phyloP scores from a whole-genome alignment of 2,113 vertebrate genomes.

The Lophura nycthemera region DNA sequence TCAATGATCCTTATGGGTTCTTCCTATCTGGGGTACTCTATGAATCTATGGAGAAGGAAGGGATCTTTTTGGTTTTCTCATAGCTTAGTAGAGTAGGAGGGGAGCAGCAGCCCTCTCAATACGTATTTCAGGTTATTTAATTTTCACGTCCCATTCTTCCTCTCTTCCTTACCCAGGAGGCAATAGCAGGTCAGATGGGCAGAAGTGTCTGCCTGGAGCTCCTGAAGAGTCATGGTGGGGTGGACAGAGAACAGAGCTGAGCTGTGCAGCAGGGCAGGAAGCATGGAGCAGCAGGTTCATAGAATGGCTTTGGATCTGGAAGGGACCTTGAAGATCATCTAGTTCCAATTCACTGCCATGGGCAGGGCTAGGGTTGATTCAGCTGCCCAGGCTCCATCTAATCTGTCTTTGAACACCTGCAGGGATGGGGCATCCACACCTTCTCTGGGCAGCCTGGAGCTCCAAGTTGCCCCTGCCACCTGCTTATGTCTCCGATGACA shows the following conservation, averaged over 20 bases:
- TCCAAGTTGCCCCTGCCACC: neutral
- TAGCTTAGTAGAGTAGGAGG: neutral
- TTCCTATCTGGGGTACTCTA: too few relatives aligned
- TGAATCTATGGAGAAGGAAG: neutral
- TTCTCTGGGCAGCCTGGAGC: neutral
- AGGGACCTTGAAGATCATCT: too few relatives aligned
- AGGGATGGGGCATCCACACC: neutral
- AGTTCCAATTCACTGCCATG: too few relatives aligned
- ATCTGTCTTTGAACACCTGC: too few relatives aligned
- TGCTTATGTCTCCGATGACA: neutral
- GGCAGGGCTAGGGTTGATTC: too few relatives aligned
- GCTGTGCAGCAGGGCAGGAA: neutral
- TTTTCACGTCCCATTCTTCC: neutral
- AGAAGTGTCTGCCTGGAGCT: neutral
- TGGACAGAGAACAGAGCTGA: neutral
- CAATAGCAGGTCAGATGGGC: neutral
- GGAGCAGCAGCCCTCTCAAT: neutral
- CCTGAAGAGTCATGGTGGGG: accelerated
- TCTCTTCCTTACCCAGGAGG: neutral
- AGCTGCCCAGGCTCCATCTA: too few relatives aligned
- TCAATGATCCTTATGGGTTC: too few relatives aligned
- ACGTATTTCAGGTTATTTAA: neutral
- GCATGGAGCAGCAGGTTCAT: neutral
- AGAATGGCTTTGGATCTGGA: too few relatives aligned
- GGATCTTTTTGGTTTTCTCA: neutral